Evolutionary conservation across 2,797 vertebrate species (phyloP).

Genomic region (Eremophila alpestris): DNA sequence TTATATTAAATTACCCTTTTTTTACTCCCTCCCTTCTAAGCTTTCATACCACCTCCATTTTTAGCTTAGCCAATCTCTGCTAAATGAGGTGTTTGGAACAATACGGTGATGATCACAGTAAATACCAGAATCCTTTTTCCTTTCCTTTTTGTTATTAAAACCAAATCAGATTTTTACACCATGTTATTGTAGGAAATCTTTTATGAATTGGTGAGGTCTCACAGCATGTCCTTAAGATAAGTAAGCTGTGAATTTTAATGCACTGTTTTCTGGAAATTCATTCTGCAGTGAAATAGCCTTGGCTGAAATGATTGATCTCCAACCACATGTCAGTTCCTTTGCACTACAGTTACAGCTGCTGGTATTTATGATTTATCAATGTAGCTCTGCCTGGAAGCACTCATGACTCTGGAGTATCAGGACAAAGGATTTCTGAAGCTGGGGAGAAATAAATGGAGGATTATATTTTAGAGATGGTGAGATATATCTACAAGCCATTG

Average conservation of each 20-base stretch:
- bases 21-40: neutral
- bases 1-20: neutral
- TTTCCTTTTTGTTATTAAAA: neutral
- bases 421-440: conserved; percentile 7
- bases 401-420: neutral
- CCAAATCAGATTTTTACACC: neutral
- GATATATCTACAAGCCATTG: neutral
- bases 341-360: neutral
- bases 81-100: neutral
- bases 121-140: neutral
- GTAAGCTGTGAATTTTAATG: neutral
- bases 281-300: neutral
- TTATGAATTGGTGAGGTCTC: neutral
- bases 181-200: neutral
- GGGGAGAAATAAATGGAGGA: neutral
- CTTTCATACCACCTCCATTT: neutral
- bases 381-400: neutral
- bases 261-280: neutral
- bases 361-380: neutral
- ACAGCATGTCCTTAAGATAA: neutral
- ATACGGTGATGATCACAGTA: fast-evolving
- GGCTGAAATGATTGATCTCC: neutral
- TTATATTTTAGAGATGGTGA: neutral
- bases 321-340: neutral
- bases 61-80: neutral